Evolutionary conservation across 2,888 invertebrate genomes (phyloP), one percentile per base, ranked within the genome.

Genomic region (Pimpla rufipes): DNA sequence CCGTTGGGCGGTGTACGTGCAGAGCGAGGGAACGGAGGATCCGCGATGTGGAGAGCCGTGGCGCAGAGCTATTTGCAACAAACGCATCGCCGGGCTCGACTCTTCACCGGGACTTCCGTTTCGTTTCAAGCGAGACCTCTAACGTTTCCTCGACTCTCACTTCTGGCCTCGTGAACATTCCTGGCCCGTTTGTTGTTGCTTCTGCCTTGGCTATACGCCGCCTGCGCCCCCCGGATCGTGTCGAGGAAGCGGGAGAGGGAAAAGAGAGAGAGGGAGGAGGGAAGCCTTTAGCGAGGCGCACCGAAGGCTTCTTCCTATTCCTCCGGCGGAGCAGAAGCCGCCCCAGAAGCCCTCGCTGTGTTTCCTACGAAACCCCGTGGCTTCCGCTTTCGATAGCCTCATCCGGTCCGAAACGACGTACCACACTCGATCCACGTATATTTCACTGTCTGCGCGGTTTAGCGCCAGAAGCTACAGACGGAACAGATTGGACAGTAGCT

Each of bases 311-410:
- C 79, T 73, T 80, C 83, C 80, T 80, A 74, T 78, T 76, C 62
- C 64, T 47, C 29, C 13, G 68, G 66, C 29, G 68, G 50, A 73
- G 62, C 77, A 83, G 71, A 67, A 73, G 16, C 67, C 45, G 10
- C 8, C 70, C 52, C 79, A 76, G 73, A 74, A 78, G 67, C 81
- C 66, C 71, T 68, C 52, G 78, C 77, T 75, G 70, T 75, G 70
- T 78, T 84, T 84, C 80, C 84, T 81, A 66, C 29, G 50, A 40
- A 29, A 5, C 29, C 16, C 45, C 67, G 13, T 37, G 37, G 16
- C 80, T 78, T 84, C 84, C 84, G 84, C 64, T 84, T 66, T 74
- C 80, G 84, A 84, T 84, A 81, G 84, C 70, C 70, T 57, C 80
- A 75, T 84, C 84, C 84, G 80, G 78, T 66, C 73, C 77, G 45